phyloP scores from a whole-genome alignment of 2,797 vertebrate genomes.

The Vireo griseus region DNA sequence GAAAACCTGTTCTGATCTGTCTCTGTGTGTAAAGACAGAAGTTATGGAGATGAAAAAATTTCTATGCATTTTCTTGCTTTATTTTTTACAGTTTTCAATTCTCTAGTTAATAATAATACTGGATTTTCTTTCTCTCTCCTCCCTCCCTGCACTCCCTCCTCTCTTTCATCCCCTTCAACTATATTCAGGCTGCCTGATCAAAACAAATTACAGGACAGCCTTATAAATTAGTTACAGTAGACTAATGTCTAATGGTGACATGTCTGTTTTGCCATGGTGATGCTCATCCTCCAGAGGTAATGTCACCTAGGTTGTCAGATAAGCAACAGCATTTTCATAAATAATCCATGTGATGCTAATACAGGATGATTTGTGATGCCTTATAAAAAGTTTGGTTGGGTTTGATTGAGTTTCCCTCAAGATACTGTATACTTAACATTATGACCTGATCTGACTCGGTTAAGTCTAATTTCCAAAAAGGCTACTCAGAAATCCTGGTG shows the following conservation, averaged over 20 bases:
- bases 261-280: constrained; percentile 71
- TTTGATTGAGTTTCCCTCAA: constrained; percentile 57
- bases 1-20: background rate
- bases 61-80: background rate
- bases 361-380: constrained; percentile 62
- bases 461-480: constrained; percentile 1
- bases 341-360: constrained; percentile 73
- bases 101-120: constrained; percentile 24
- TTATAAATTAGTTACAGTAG: constrained; percentile 73
- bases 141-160: background rate
- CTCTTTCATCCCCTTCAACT: constrained; percentile 59
- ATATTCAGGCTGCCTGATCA: constrained; percentile 64
- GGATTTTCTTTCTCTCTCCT: constrained; percentile 15
- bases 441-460: background rate
- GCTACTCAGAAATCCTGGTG: background rate
- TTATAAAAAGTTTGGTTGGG: constrained; percentile 58
- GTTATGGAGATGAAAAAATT: background rate
- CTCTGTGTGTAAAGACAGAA: background rate
- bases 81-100: constrained; percentile 15
- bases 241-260: constrained; percentile 70
- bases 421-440: constrained; percentile 6
- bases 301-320: constrained; percentile 71
- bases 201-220: constrained; percentile 72
- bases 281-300: constrained; percentile 71
- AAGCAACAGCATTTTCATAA: constrained; percentile 72